phyloP scores from a whole-genome alignment of 2,797 vertebrate species.

The Anabas testudineus region DNA sequence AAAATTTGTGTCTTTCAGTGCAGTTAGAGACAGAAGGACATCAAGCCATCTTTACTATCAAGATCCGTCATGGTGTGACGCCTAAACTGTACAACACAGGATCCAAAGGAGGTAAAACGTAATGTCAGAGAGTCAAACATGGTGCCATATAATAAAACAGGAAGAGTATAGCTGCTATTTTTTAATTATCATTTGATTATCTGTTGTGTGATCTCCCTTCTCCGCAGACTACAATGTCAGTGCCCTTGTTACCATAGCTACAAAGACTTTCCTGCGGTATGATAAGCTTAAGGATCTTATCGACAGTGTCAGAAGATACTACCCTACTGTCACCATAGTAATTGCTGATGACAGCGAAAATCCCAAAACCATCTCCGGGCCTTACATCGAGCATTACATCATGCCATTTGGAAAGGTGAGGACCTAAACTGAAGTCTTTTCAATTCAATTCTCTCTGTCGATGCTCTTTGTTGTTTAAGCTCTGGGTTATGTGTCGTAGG shows the following conservation, averaged over 20 bases:
- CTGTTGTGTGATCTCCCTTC: slow-evolving; percentile 13
- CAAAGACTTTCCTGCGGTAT: slow-evolving; percentile 95
- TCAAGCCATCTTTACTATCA: slow-evolving; percentile 88
- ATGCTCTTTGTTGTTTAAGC: slow-evolving; percentile 6
- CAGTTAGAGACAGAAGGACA: slow-evolving; percentile 90
- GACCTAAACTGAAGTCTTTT: background rate
- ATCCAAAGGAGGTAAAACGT: slow-evolving; percentile 74
- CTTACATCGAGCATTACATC: slow-evolving; percentile 91
- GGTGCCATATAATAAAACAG: background rate
- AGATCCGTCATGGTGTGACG: slow-evolving; percentile 87
- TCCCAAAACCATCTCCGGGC: slow-evolving; percentile 86
- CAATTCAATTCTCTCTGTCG: background rate
- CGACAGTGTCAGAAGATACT: slow-evolving; percentile 91
- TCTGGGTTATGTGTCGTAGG: slow-evolving; percentile 74
- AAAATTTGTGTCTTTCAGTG: slow-evolving; percentile 82
- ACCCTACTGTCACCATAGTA: slow-evolving; percentile 91
- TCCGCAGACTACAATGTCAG: slow-evolving; percentile 89
- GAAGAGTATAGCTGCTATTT: background rate
- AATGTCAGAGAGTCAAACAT: background rate
- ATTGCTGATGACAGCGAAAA: slow-evolving; percentile 93
- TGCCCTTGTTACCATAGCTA: slow-evolving; percentile 92
- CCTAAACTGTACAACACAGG: slow-evolving; percentile 90
- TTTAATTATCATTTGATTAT: background rate
- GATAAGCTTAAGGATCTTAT: slow-evolving; percentile 91
- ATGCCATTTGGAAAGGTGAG: slow-evolving; percentile 95